A percentile compares a stretch with the other conserved stretches of the same genome.
Conservation (phyloP, 2,888 invertebrate genomes). For the Scrobipalpa costella region DNA sequence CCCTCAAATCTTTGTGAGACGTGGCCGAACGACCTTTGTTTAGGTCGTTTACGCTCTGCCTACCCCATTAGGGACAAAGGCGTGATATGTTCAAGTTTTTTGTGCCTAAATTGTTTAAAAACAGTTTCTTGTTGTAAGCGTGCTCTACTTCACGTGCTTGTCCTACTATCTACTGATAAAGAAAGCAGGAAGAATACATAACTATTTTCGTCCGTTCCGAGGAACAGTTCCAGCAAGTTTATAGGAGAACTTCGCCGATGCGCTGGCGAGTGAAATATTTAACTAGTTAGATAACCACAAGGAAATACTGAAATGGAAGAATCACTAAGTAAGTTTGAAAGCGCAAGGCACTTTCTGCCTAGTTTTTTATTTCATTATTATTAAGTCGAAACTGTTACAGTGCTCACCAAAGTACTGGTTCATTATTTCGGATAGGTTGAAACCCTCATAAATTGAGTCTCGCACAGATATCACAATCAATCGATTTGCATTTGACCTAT, state of each 20-base stretch:
- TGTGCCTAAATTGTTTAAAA: slow-evolving; percentile 33
- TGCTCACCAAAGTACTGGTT: background rate
- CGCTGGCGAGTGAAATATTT: slow-evolving; percentile 56
- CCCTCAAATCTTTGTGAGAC: too few species aligned
- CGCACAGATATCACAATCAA: slow-evolving; percentile 32
- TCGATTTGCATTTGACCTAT: slow-evolving; percentile 54
- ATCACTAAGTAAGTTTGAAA: slow-evolving; percentile 41
- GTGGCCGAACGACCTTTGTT: too few species aligned
- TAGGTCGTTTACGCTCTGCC: too few species aligned
- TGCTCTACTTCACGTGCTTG: background rate
- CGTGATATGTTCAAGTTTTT: too few species aligned
- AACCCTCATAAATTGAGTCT: background rate
- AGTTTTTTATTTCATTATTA: background rate
- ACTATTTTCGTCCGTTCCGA: slow-evolving; percentile 47
- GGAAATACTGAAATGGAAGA: slow-evolving; percentile 41
- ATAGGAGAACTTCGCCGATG: slow-evolving; percentile 48
- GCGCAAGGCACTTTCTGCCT: background rate
- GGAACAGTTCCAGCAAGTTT: slow-evolving; percentile 44
- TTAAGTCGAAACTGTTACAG: background rate
- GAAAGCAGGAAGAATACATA: slow-evolving; percentile 44
- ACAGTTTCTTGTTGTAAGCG: slow-evolving; percentile 47
- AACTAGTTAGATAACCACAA: slow-evolving; percentile 51
- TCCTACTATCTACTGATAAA: slow-evolving; percentile 6
- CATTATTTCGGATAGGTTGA: too few species aligned
- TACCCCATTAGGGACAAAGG: too few species aligned